phyloP scores from a whole-genome alignment of 2,888 invertebrate genomes.

The Apamea crenata region DNA sequence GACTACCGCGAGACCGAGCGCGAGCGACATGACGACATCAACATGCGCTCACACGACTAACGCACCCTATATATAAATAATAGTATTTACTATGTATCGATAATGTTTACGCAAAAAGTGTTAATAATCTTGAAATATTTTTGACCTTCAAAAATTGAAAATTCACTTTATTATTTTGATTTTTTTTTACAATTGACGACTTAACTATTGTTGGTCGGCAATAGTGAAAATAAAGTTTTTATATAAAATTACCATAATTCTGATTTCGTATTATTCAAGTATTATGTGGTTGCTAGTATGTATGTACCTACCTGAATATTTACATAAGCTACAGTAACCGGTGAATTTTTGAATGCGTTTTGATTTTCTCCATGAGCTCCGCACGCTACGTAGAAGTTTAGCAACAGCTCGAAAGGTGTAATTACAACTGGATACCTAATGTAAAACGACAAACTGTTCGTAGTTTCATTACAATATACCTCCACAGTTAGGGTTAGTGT shows the following conservation, averaged over 20 bases:
- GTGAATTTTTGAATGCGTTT: background rate
- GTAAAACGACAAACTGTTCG: slow-evolving; percentile 8
- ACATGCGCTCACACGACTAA: slow-evolving; percentile 85
- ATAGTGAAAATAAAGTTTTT: slow-evolving; percentile 85
- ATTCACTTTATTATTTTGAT: slow-evolving; percentile 85
- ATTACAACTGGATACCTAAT: background rate
- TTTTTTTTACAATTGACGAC: slow-evolving; percentile 87
- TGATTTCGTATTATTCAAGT: slow-evolving; percentile 36
- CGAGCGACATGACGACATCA: slow-evolving; percentile 87
- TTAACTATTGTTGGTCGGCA: slow-evolving; percentile 87
- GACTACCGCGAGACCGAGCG: slow-evolving; percentile 86
- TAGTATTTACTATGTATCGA: slow-evolving; percentile 65
- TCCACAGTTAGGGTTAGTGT: background rate
- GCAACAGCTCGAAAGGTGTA: background rate
- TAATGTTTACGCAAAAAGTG: slow-evolving; percentile 74
- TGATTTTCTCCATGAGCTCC: slow-evolving; percentile 9
- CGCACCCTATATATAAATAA: slow-evolving; percentile 63
- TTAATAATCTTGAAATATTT: slow-evolving; percentile 71
- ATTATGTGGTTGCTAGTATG: background rate
- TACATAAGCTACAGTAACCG: background rate
- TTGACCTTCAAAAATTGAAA: slow-evolving; percentile 82
- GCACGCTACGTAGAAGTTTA: background rate
- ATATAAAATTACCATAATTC: slow-evolving; percentile 65
- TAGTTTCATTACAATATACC: slow-evolving; percentile 14
- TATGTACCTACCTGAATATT: background rate